Conservation (phyloP, 1,140 invertebrate genomes). For the Odontomachus brunneus region DNA sequence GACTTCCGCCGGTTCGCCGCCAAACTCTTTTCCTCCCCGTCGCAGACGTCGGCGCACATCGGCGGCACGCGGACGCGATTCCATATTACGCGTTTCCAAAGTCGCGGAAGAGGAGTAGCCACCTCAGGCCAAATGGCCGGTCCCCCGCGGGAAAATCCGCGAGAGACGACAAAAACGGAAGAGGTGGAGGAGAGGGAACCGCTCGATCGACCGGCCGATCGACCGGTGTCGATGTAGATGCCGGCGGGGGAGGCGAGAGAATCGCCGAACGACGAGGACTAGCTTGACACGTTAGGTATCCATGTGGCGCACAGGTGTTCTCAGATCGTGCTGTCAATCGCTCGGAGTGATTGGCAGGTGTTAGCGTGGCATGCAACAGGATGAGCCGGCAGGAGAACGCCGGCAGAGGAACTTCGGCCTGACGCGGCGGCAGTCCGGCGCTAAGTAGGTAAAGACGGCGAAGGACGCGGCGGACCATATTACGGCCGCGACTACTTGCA, state of each 20-base stretch:
- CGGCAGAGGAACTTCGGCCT: background rate
- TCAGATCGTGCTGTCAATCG: background rate
- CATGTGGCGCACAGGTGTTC: background rate
- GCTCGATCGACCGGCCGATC: background rate
- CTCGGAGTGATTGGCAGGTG: background rate
- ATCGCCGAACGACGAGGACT: too few relatives aligned
- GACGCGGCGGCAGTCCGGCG: background rate
- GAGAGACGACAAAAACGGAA: too few relatives aligned
- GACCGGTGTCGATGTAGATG: background rate
- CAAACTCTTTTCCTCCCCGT: background rate
- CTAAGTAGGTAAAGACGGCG: conserved; percentile 10
- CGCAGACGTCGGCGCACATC: background rate
- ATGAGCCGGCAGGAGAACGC: background rate
- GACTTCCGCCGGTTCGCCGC: conserved; percentile 52
- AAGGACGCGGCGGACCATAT: background rate
- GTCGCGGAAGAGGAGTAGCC: too few relatives aligned
- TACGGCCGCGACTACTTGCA: conserved; percentile 10
- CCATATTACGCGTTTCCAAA: background rate
- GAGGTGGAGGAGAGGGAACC: too few relatives aligned
- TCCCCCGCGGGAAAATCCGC: too few relatives aligned
- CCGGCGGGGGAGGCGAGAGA: too few relatives aligned
- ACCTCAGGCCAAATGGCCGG: too few relatives aligned
- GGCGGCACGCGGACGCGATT: background rate
- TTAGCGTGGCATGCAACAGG: background rate
- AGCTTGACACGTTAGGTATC: too few relatives aligned